Percentiles rank a stretch among this genome's conserved stretches.
These are phyloP conservation scores for Amphibalanus amphitrite DNA, from an alignment of 1,140 invertebrate species.

Conservation along the genomic window DNA sequence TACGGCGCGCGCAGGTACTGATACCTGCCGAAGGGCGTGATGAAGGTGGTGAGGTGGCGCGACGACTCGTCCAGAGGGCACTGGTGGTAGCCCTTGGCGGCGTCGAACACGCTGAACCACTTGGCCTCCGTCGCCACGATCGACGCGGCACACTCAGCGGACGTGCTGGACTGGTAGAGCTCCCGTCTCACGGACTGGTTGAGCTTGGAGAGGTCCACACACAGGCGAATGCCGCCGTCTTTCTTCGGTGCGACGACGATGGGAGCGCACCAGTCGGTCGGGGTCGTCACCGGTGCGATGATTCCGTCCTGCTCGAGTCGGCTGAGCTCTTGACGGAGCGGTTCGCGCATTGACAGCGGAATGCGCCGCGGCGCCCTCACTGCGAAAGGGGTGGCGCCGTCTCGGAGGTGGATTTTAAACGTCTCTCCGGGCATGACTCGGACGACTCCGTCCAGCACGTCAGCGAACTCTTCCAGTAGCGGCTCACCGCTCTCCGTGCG, in stretches of 20 bases:
- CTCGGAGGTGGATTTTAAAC: background rate
- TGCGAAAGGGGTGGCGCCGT: background rate
- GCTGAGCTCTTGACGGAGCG: background rate
- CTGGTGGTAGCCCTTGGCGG: conserved; percentile 22
- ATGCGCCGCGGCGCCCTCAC: background rate
- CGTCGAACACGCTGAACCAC: conserved; percentile 20
- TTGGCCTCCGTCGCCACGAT: conserved; percentile 7
- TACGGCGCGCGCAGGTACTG: conserved; percentile 15
- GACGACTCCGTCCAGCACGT: too few relatives aligned
- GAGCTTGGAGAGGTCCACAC: conserved; percentile 17
- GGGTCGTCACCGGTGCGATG: conserved; percentile 7
- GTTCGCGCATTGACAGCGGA: background rate
- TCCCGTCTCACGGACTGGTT: conserved; percentile 14
- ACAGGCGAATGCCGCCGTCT: conserved; percentile 11
- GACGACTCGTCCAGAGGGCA: conserved; percentile 18
- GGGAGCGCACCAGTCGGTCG: conserved; percentile 12
- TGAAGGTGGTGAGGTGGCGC: conserved; percentile 19
- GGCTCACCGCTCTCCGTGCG: too few relatives aligned
- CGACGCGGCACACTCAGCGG: conserved; percentile 15
- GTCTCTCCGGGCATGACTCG: background rate
- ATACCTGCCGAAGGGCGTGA: conserved; percentile 19
- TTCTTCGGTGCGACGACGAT: conserved; percentile 15
- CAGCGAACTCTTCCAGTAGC: too few relatives aligned
- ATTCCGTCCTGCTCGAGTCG: background rate
- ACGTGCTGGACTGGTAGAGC: background rate